These are phyloP conservation scores for Bombylius major DNA, from an alignment of 2,888 invertebrate genomes.

Conservation along the genomic window DNA sequence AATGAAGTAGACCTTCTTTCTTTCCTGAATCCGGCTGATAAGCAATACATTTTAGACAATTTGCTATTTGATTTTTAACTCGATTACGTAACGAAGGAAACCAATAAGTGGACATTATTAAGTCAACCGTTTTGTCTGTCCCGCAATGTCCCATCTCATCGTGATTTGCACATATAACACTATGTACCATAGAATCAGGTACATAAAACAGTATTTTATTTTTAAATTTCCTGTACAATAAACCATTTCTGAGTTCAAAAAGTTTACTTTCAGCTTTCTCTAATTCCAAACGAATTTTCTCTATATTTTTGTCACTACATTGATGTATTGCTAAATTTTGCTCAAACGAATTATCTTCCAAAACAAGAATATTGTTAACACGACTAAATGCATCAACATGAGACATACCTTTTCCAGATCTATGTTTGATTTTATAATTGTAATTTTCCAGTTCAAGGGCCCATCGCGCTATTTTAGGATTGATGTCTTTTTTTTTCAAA, in stretches of 20 bases:
- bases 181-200: not conserved
- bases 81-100: slow-evolving; percentile 27
- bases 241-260: slow-evolving; percentile 1
- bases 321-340: not conserved
- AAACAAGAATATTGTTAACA: slow-evolving; percentile 12
- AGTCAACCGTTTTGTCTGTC: not conserved
- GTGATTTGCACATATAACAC: not conserved
- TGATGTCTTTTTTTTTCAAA: slow-evolving; percentile 15
- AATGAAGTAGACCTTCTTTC: slow-evolving; percentile 24
- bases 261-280: not conserved
- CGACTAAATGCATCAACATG: slow-evolving; percentile 22
- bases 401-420: not conserved
- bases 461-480: slow-evolving; percentile 13
- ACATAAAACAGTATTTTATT: not conserved
- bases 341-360: not conserved
- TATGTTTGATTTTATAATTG: slow-evolving; percentile 18
- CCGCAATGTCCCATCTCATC: slow-evolving; percentile 4
- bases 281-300: not conserved
- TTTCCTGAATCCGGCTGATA: slow-evolving; percentile 21
- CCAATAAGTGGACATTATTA: slow-evolving; percentile 18
- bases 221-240: not conserved
- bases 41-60: slow-evolving; percentile 28
- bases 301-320: not conserved
- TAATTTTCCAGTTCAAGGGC: slow-evolving; percentile 14
- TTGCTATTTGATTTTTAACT: slow-evolving; percentile 26